phyloP scores from a whole-genome alignment of 2,113 vertebrate genomes.

The Syngnathus typhle region DNA sequence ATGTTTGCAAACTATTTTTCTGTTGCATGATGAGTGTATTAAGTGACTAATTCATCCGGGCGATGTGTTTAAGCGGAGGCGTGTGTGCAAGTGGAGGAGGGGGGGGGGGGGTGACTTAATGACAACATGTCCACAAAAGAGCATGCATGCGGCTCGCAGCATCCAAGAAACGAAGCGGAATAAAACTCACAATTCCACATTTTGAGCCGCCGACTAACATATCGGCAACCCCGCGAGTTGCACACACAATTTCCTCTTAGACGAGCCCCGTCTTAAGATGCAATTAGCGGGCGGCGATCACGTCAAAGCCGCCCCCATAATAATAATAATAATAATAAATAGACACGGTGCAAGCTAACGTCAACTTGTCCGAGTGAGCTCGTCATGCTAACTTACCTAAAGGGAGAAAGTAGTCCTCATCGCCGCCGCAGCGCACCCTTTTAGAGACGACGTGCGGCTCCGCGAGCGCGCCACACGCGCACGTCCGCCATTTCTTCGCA shows the following conservation, averaged over 20 bases:
- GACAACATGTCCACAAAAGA: conserved; percentile 11
- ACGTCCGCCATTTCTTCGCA: conserved; percentile 70
- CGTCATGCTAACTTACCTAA: conserved; percentile 61
- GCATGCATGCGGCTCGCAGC: neutral
- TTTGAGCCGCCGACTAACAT: neutral
- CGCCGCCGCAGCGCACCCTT: conserved; percentile 19
- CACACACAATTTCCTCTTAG: neutral
- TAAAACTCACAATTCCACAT: neutral
- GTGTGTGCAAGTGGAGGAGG: too few species aligned
- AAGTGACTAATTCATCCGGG: neutral
- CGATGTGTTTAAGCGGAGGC: neutral
- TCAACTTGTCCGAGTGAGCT: conserved; percentile 42
- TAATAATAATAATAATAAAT: neutral
- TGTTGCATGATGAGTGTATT: neutral
- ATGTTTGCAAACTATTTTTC: neutral
- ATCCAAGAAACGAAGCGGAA: neutral
- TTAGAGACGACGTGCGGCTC: conserved; percentile 7
- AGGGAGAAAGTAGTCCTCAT: conserved; percentile 52
- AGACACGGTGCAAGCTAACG: conserved; percentile 42
- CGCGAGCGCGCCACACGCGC: conserved; percentile 36
- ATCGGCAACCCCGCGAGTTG: neutral
- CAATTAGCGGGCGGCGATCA: neutral
- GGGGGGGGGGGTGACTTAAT: neutral
- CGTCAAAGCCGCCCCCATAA: neutral
- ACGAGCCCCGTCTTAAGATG: neutral